phyloP scores from a whole-genome alignment of 1,140 invertebrate genomes.

The Carposina sasakii region DNA sequence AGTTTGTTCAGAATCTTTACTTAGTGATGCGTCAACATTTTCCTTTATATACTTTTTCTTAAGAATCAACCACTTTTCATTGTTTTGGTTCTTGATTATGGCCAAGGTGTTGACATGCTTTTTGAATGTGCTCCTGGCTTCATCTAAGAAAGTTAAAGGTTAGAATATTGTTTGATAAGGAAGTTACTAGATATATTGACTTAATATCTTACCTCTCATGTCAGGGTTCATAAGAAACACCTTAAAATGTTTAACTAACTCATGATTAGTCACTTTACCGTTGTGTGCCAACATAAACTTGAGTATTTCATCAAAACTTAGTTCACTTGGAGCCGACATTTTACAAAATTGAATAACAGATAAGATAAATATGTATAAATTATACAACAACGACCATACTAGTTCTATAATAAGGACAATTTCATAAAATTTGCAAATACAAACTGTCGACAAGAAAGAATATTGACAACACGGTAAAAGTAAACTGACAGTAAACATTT shows the following conservation, averaged over 20 bases:
- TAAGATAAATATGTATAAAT: too few species aligned
- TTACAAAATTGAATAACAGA: conserved; percentile 24
- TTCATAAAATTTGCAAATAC: too few species aligned
- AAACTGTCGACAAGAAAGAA: too few species aligned
- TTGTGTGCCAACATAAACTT: conserved; percentile 87
- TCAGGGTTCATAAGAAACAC: conserved; percentile 85
- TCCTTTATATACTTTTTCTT: conserved; percentile 79
- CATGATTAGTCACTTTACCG: conserved; percentile 89
- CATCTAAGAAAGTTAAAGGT: conserved; percentile 76
- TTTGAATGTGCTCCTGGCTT: conserved; percentile 90
- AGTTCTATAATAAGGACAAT: too few species aligned
- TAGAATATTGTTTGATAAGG: conserved; percentile 11
- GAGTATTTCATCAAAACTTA: conserved; percentile 87
- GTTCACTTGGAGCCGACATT: conserved; percentile 81
- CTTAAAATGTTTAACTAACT: conserved; percentile 91
- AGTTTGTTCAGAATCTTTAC: conserved; percentile 41
- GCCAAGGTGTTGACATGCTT: conserved; percentile 92
- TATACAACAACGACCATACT: too few species aligned
- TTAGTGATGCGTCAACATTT: conserved; percentile 32
- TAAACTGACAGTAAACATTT: too few species aligned
- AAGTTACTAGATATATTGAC: not conserved
- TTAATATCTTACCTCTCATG: conserved; percentile 77
- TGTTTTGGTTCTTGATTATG: conserved; percentile 85
- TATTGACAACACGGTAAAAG: too few species aligned
- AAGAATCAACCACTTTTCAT: conserved; percentile 88